These are phyloP conservation scores for Danio albolineatus DNA, from an alignment of 2,797 vertebrate genomes.

Conservation along the genomic window DNA sequence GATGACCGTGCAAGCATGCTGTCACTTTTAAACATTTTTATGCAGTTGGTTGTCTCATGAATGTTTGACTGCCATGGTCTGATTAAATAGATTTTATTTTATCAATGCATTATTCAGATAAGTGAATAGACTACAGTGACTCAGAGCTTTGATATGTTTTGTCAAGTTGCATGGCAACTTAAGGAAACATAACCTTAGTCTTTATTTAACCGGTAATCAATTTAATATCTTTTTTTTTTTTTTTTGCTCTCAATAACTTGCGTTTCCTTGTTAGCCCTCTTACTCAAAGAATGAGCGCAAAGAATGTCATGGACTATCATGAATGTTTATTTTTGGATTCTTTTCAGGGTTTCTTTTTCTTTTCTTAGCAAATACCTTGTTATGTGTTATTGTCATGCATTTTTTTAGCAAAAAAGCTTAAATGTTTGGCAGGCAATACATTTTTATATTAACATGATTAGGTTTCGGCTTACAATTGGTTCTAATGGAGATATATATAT, in stretches of 20 bases:
- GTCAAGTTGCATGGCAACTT: conserved; percentile 53
- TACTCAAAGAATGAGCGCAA: background rate
- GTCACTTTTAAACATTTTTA: background rate
- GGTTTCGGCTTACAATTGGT: background rate
- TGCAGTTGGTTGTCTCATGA: background rate
- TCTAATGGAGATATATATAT: too few relatives aligned
- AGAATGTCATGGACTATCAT: background rate
- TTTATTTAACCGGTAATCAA: conserved; percentile 58
- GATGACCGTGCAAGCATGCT: background rate
- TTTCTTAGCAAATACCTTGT: background rate
- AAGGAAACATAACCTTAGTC: conserved; percentile 50
- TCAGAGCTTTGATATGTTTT: conserved; percentile 59
- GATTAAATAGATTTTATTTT: conserved; percentile 38
- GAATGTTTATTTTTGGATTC: background rate
- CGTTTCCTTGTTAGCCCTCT: conserved; percentile 3
- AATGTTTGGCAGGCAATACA: background rate
- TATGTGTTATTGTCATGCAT: background rate
- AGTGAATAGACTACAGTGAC: conserved; percentile 51
- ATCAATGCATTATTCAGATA: conserved; percentile 19
- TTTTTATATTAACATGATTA: background rate
- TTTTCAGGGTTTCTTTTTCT: background rate
- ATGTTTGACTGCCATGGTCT: conserved; percentile 19
- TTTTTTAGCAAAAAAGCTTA: background rate
- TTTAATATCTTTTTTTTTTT: conserved; percentile 38
- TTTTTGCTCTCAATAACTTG: conserved; percentile 12